These are phyloP conservation scores for Dipodomys ordii DNA, from an alignment of 2,113 vertebrate genomes.

Conservation along the genomic window DNA sequence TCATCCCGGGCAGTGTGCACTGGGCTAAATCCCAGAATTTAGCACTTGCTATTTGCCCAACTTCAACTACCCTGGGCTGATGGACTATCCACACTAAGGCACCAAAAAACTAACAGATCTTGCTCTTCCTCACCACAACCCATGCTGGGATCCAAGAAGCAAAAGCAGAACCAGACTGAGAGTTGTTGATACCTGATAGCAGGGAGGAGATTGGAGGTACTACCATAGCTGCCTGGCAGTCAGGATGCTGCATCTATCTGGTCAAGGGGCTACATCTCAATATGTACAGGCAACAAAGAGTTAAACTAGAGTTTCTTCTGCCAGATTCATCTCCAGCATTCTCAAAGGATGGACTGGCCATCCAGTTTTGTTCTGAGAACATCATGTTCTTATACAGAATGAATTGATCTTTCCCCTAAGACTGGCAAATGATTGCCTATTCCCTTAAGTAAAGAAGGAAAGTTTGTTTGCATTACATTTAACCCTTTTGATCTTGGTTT, in stretches of 20 bases:
- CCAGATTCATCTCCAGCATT: not conserved
- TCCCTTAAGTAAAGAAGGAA: not conserved
- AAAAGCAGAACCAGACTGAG: not conserved
- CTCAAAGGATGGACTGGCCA: not conserved
- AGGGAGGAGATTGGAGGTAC: not conserved
- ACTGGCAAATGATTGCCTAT: not conserved
- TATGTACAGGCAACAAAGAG: not conserved
- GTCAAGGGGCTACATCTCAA: too few species aligned
- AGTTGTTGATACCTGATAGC: not conserved
- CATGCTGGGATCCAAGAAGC: not conserved
- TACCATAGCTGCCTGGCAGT: not conserved
- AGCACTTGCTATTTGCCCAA: not conserved
- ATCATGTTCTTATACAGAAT: not conserved
- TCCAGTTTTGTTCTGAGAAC: not conserved
- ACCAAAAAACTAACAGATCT: not conserved
- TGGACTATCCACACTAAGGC: not conserved
- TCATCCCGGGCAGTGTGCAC: not conserved
- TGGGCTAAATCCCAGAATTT: not conserved
- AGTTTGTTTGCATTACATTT: not conserved
- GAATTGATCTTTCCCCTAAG: not conserved
- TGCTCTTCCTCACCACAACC: not conserved
- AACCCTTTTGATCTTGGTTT: not conserved
- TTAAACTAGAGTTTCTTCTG: not conserved
- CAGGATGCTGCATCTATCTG: too few species aligned
- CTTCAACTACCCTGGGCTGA: not conserved